Evolutionary conservation across 2,113 vertebrate species (phyloP), one percentile per base, ranked within the genome.

Genomic region (Oreocharis arfaki): DNA sequence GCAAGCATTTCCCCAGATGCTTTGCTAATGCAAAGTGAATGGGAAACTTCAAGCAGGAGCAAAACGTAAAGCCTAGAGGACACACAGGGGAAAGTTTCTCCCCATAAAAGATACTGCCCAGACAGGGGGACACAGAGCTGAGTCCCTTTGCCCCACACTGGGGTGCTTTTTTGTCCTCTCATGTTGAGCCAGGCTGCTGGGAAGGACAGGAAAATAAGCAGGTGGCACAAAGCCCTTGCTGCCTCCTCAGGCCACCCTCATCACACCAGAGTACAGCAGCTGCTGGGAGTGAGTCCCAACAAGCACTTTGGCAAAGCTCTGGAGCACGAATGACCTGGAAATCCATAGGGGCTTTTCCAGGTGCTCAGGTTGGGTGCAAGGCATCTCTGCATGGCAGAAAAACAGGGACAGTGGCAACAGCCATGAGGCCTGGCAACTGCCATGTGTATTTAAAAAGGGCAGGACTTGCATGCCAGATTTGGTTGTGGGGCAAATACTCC

Each of bases 151-250:
- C 12, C 7, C 7, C 21, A 52, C 9, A 8, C 11, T 1, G 6
- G 61, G 16, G 13, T 32, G 18, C 19, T 27, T 60, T 57, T 68
- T 33, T 52, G 13, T 39, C 15, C 30, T 73, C 23, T 19, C n/a
- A 0, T 32, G 16, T 49, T 0, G 0, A 95, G 28, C 33, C 13
- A 28, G 39, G 35, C 68, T 87, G 33, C 9, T 24, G n/a, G 32
- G 28, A 70, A 67, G n/a, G n/a, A 49, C 15, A 41, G 18, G 44
- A 53, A 32, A 85, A 46, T 2, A 26, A 55, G 28, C 23, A 39
- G 27, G 44, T 0, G 7, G 49, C 56, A 60, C 63, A 84, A 77
- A 56, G 20, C 17, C 20, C 44, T 10, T 9, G 1, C 44, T 39
- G 41, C 16, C 42, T 33, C n/a, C 39, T 60, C 13, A 5, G 30